Percentiles rank a stretch among this genome's conserved stretches.
Evolutionary conservation across 2,888 invertebrate genomes (phyloP).

Genomic region (Beris chalybata): DNA sequence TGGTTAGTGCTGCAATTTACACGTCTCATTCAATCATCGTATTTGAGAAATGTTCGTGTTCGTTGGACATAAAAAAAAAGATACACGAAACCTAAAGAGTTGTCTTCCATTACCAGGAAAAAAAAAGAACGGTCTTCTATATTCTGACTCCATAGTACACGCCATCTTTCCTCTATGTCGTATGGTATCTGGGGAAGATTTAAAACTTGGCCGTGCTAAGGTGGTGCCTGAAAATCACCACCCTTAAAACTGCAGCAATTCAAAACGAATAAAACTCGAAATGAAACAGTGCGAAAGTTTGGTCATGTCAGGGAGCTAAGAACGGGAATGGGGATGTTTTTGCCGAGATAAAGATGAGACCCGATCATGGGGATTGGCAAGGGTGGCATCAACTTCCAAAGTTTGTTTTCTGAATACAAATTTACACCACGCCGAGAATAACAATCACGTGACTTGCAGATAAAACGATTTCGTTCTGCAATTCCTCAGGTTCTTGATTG

Average conservation of each 20-base stretch:
- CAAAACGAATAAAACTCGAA: conserved; percentile 23
- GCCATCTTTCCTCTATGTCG: too few species aligned
- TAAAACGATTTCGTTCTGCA: conserved; percentile 38
- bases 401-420: conserved; percentile 40
- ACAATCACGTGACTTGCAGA: conserved; percentile 40
- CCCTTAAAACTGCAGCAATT: conserved; percentile 30
- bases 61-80: not conserved
- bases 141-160: not conserved
- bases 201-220: conserved; percentile 29
- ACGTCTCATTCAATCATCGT: too few species aligned
- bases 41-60: not conserved
- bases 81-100: too few species aligned
- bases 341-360: conserved; percentile 30
- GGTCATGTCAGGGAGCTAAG: too few species aligned
- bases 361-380: conserved; percentile 6
- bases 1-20: conserved; percentile 7
- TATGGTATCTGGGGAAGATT: conserved; percentile 25
- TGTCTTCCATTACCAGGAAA: too few species aligned
- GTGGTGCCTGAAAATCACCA: conserved; percentile 22
- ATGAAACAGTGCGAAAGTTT: conserved; percentile 25
- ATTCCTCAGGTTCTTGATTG: conserved; percentile 39
- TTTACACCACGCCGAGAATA: conserved; percentile 38
- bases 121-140: not conserved
- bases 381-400: conserved; percentile 36
- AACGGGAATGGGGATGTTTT: conserved; percentile 8